phyloP scores from a whole-genome alignment of 2,888 invertebrate species.

The Drepanosiphum platanoidis region DNA sequence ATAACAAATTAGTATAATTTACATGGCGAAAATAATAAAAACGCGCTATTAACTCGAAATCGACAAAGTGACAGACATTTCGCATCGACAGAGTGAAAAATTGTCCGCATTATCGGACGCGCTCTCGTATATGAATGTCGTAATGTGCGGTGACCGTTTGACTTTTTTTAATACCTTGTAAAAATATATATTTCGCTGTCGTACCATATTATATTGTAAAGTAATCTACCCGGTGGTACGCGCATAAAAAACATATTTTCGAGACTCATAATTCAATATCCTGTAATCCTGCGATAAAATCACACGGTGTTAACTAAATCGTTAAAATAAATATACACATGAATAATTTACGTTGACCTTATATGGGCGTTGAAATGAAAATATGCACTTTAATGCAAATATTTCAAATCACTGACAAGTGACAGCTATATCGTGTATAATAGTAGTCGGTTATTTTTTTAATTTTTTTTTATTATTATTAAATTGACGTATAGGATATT shows the following conservation, averaged over 20 bases:
- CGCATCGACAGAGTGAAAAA: no score
- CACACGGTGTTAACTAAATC: not conserved
- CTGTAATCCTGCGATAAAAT: not conserved
- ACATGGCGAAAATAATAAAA: no score
- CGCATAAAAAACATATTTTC: not conserved
- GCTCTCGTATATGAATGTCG: not conserved
- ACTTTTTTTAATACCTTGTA: not conserved
- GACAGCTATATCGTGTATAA: no score
- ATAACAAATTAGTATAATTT: no score
- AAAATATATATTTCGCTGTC: not conserved
- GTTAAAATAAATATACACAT: not conserved
- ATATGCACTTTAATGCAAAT: not conserved
- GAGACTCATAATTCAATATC: not conserved
- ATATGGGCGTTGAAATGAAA: not conserved
- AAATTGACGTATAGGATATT: no score
- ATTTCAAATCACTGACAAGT: not conserved
- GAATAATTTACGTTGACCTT: slow-evolving; percentile 1
- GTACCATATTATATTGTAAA: not conserved
- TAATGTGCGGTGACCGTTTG: not conserved
- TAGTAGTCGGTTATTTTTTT: not conserved
- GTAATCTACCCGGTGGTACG: no score
- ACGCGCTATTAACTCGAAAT: no score
- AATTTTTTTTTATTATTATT: no score
- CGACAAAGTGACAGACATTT: no score
- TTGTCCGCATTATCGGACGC: no score